These are phyloP conservation scores for Eurytoma californica DNA, from an alignment of 2,888 invertebrate species.

Conservation along the genomic window DNA sequence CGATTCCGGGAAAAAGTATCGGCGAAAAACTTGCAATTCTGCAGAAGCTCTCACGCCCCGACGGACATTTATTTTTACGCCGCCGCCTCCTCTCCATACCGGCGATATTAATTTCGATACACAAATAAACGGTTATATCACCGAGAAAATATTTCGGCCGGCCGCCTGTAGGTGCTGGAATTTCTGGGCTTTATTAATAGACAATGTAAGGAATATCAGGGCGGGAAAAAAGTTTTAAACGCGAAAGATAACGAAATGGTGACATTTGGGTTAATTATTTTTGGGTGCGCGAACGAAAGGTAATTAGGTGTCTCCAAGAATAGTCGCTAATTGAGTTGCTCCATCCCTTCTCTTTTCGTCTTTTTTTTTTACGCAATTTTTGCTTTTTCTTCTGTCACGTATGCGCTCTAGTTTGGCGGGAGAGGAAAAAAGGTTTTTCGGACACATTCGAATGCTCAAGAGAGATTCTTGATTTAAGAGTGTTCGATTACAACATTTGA, in stretches of 20 bases:
- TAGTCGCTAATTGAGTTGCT: not conserved
- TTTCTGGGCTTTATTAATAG: not conserved
- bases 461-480: too few relatives aligned
- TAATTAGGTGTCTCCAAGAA: not conserved
- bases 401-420: too few relatives aligned
- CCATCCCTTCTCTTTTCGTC: too few relatives aligned
- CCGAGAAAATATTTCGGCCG: not conserved
- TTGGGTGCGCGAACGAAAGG: not conserved
- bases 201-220: not conserved
- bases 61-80: conserved; percentile 7
- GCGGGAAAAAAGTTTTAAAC: not conserved
- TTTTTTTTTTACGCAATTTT: too few relatives aligned
- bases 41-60: not conserved
- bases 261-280: not conserved
- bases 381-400: too few relatives aligned
- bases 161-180: not conserved
- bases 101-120: conserved; percentile 6
- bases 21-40: conserved; percentile 24
- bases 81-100: not conserved
- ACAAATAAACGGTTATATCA: conserved; percentile 8
- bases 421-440: too few relatives aligned
- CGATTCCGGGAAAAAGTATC: not conserved
- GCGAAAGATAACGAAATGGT: not conserved
- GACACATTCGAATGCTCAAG: too few relatives aligned
- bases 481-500: too few relatives aligned